These are phyloP conservation scores for Ceriagrion tenellum DNA, from an alignment of 2,888 invertebrate genomes.

Conservation along the genomic window DNA sequence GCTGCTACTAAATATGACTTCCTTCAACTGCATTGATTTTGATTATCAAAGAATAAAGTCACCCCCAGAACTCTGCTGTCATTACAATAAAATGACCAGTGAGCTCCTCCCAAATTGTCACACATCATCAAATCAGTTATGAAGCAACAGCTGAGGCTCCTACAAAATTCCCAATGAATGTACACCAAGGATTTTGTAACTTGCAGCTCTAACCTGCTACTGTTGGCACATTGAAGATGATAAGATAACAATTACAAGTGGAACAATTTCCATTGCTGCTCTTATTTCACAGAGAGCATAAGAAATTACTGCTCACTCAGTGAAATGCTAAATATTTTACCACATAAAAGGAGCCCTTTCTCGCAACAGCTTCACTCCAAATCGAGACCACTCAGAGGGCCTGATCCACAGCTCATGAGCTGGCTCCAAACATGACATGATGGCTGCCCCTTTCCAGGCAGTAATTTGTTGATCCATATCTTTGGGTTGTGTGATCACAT, in stretches of 20 bases:
- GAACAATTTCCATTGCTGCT: not conserved
- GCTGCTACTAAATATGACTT: not conserved
- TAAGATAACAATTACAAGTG: not conserved
- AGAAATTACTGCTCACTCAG: not conserved
- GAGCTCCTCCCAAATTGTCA: not conserved
- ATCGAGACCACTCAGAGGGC: constrained; percentile 91
- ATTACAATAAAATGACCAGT: not conserved
- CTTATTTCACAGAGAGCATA: not conserved
- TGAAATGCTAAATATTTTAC: constrained; percentile 77
- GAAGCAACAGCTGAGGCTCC: not conserved
- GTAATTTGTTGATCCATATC: constrained; percentile 95
- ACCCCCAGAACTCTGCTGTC: not conserved
- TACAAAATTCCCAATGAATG: not conserved
- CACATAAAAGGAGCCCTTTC: constrained; percentile 96
- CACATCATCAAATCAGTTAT: not conserved
- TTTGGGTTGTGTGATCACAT: constrained; percentile 93
- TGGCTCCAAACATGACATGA: constrained; percentile 95
- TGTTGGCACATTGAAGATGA: not conserved
- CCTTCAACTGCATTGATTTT: not conserved
- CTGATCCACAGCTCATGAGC: constrained; percentile 96
- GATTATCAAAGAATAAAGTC: not conserved
- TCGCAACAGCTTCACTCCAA: constrained; percentile 90
- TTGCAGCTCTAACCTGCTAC: not conserved
- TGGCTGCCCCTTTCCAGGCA: constrained; percentile 96
- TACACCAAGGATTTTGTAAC: not conserved